Conservation (phyloP, 2,113 vertebrate genomes). For the Python bivittatus region DNA sequence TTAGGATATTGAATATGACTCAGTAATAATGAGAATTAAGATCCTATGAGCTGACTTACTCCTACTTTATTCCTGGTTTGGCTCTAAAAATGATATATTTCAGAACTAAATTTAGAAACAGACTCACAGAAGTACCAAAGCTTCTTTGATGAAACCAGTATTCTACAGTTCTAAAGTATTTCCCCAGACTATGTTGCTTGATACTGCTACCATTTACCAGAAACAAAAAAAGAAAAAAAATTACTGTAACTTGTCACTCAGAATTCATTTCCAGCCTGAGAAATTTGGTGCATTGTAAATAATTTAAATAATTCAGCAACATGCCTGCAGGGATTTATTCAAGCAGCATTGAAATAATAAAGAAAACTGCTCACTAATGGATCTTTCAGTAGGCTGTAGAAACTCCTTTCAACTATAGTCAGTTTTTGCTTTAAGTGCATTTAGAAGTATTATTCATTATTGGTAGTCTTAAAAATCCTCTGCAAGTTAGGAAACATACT, state of each 20-base stretch:
- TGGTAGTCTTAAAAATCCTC: not conserved
- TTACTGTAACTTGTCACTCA: not conserved
- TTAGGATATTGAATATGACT: not conserved
- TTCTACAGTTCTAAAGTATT: not conserved
- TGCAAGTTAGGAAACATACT: not conserved
- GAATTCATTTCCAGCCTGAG: slow-evolving; percentile 6
- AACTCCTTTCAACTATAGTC: not conserved
- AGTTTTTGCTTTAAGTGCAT: not conserved
- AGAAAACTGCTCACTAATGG: slow-evolving; percentile 13
- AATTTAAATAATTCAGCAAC: slow-evolving; percentile 29
- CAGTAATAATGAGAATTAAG: not conserved
- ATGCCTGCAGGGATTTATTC: not conserved
- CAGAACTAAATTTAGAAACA: not conserved
- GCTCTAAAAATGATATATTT: not conserved
- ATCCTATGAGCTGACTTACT: not conserved
- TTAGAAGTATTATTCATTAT: not conserved
- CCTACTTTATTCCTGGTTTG: not conserved
- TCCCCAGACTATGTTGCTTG: not conserved
- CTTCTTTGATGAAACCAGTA: not conserved
- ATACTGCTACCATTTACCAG: slow-evolving; percentile 1
- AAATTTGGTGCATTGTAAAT: slow-evolving; percentile 20
- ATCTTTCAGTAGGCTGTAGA: not conserved
- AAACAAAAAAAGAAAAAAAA: not conserved
- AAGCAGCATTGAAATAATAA: slow-evolving; percentile 4
- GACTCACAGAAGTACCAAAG: not conserved